Evolutionary conservation across 2,888 invertebrate species (phyloP), one percentile per base, ranked within the genome.

Genomic region (Pseudococcus jackbeardsleyi): DNA sequence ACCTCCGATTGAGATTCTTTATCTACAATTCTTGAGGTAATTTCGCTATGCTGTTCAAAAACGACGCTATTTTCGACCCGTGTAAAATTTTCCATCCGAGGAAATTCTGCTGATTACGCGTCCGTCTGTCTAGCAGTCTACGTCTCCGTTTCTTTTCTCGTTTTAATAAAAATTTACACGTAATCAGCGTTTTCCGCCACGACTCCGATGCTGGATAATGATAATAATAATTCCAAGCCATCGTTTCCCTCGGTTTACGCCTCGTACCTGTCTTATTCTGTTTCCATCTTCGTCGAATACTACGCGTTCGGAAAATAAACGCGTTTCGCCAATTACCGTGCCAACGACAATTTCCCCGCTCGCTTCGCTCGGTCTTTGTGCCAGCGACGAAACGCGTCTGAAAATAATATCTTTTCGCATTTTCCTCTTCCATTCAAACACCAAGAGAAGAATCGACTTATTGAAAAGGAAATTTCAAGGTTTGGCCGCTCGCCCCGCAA

Each of bases 391-490:
- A 72, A 72, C 33, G 68, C 68, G 26, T 72, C 59, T 59, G 59
- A 59, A 59, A 59, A 59, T 72, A 33, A 72, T 72, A 72, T 72
- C 68, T 72, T 72, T 72, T 72, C 68, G 68, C 68, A 72, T 72
- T 72, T 72, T 59, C 59, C 59, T 19, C 54, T 59, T 33, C 68
- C 68, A 72, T 72, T 72, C 68, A 72, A 33, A 15, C 68, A 33
- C 22, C 19, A 64, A 11, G 68, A 22, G 12, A 12, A 72, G 68
- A 72, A 72, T 72, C 68, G 33, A 72, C 68, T 72, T 72, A 72
- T 72, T 72, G 68, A 72, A 72, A 72, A 72, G 68, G 68, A 72
- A 72, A 72, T 72, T 72, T 72, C 68, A 72, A 72, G 68, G 68
- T 72, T 72, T 33, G 22, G 33, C 59, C 59, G 6, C 59, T 59